Evolutionary conservation across 2,888 invertebrate genomes (phyloP).

Genomic region (Parnassius glacialis): DNA sequence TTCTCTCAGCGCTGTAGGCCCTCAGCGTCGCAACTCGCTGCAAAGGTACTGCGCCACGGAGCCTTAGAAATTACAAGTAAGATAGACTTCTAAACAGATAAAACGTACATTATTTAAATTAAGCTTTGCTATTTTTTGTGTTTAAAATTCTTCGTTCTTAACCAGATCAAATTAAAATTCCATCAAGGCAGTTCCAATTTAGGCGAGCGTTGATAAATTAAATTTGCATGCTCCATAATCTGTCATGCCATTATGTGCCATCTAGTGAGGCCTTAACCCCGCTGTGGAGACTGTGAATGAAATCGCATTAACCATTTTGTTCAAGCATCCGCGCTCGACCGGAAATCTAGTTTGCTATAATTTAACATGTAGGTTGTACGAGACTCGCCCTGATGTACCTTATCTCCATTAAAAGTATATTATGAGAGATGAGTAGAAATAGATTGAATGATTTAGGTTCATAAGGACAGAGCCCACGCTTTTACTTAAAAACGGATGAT

Average conservation of each 20-base stretch:
- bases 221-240: constrained; percentile 24
- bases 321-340: constrained; percentile 25
- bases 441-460: constrained; percentile 8
- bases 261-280: constrained; percentile 22
- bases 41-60: no score
- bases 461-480: background rate
- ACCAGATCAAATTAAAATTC: constrained; percentile 20
- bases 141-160: constrained; percentile 3
- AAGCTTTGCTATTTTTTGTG: no score
- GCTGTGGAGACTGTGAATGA: constrained; percentile 21
- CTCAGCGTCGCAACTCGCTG: no score
- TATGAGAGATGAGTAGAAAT: constrained; percentile 2
- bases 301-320: constrained; percentile 26
- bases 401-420: constrained; percentile 2
- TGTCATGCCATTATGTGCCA: constrained; percentile 20
- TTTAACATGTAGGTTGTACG: constrained; percentile 12
- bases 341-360: constrained; percentile 24
- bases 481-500: no score
- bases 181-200: constrained; percentile 22
- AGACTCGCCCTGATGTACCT: constrained; percentile 1
- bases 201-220: constrained; percentile 17
- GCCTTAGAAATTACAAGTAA: no score
- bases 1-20: no score
- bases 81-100: no score
- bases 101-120: no score